Conservation (phyloP, 2,113 vertebrate species). For the Pluvialis apricaria region DNA sequence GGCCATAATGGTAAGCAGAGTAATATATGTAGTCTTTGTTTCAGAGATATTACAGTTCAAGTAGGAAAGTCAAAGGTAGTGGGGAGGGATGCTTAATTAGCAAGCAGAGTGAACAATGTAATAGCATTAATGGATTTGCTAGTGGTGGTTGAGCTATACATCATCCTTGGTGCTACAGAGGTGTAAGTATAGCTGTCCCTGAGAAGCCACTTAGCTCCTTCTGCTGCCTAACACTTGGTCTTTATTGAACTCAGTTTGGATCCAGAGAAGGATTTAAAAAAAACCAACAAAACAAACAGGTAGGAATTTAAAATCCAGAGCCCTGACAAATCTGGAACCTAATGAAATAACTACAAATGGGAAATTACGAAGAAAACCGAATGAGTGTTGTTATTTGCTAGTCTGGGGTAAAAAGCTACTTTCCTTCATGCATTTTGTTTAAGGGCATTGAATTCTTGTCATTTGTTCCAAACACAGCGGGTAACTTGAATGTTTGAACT, state of each 20-base stretch:
- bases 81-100: neutral
- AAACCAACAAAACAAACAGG: neutral
- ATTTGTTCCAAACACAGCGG: neutral
- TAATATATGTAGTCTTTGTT: neutral
- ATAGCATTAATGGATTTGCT: neutral
- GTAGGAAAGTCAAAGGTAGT: neutral
- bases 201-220: neutral
- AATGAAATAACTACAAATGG: neutral
- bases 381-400: neutral
- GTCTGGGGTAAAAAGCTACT: neutral
- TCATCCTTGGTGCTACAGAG: neutral
- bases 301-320: neutral
- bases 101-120: neutral
- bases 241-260: neutral
- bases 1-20: neutral
- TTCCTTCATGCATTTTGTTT: neutral
- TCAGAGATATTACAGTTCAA: neutral
- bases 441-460: neutral
- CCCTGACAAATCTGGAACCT: neutral
- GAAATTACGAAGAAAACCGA: neutral
- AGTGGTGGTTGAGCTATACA: neutral
- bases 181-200: neutral
- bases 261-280: neutral
- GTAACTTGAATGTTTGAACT: neutral
- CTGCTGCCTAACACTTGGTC: neutral